These are phyloP conservation scores for Molanna angustata DNA, from an alignment of 2,888 invertebrate species.

Conservation along the genomic window DNA sequence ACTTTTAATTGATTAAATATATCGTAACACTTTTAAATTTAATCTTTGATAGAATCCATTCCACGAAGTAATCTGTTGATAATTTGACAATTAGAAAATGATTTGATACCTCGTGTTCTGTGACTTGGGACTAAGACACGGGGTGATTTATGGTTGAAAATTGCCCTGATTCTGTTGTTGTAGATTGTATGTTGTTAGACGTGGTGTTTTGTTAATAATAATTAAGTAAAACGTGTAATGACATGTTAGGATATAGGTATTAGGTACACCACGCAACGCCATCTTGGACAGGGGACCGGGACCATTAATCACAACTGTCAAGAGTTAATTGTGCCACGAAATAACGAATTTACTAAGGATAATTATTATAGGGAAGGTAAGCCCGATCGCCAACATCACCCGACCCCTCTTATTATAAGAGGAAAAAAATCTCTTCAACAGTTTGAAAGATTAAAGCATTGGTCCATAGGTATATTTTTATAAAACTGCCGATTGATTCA, in stretches of 20 bases:
- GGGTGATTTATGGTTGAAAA: slow-evolving; percentile 19
- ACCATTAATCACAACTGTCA: slow-evolving; percentile 30
- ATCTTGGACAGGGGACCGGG: slow-evolving; percentile 10
- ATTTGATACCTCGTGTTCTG: background rate
- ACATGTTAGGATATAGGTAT: slow-evolving; percentile 18
- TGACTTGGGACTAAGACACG: slow-evolving; percentile 2
- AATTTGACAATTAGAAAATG: slow-evolving; percentile 1
- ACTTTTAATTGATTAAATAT: too few species aligned
- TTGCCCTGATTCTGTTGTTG: slow-evolving; percentile 16
- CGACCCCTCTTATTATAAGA: too few species aligned
- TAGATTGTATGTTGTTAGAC: too few species aligned
- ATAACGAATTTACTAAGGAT: slow-evolving; percentile 10
- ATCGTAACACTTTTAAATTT: too few species aligned
- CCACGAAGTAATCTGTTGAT: background rate
- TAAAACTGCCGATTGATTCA: too few species aligned
- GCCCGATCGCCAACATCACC: too few species aligned
- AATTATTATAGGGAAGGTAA: slow-evolving; percentile 6
- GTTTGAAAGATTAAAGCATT: too few species aligned
- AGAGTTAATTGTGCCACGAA: slow-evolving; percentile 27
- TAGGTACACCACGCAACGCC: slow-evolving; percentile 21
- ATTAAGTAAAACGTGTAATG: slow-evolving; percentile 20
- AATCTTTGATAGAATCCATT: too few species aligned
- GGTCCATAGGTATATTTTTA: too few species aligned
- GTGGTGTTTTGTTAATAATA: slow-evolving; percentile 7
- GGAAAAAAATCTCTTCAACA: too few species aligned